Conservation (phyloP, 2,888 invertebrate genomes). For the Agelastica alni region DNA sequence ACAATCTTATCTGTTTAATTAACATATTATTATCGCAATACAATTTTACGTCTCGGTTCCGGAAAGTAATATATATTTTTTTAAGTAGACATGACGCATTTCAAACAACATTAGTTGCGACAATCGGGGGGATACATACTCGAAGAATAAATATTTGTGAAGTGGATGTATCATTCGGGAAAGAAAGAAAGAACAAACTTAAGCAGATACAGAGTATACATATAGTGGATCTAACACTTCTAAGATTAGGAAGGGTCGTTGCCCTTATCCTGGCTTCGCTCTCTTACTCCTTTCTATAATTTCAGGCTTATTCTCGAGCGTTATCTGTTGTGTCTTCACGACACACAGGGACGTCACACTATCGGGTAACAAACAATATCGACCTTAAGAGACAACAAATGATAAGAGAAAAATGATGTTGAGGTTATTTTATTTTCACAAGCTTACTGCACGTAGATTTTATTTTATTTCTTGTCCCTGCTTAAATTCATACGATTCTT, state of each 20-base stretch:
- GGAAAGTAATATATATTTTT: not conserved
- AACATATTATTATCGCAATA: conserved; percentile 2
- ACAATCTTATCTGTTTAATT: conserved; percentile 11
- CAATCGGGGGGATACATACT: not conserved
- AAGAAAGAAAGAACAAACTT: conserved; percentile 25
- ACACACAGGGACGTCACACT: not conserved
- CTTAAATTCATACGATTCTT: too few relatives aligned
- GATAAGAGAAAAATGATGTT: too few relatives aligned
- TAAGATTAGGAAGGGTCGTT: conserved; percentile 50
- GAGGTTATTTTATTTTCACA: too few relatives aligned
- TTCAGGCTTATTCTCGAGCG: conserved; percentile 24
- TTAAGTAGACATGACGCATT: not conserved
- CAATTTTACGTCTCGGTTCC: conserved; percentile 2
- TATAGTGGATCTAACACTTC: conserved; percentile 44
- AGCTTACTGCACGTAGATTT: too few relatives aligned
- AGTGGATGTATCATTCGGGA: not conserved
- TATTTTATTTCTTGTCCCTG: too few relatives aligned
- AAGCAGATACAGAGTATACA: conserved; percentile 27
- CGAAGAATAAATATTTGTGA: conserved; percentile 5
- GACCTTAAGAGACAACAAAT: too few relatives aligned
- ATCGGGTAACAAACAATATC: too few relatives aligned
- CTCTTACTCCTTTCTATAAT: conserved; percentile 42
- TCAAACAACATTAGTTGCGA: not conserved
- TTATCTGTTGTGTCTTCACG: not conserved
- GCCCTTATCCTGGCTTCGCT: conserved; percentile 44